phyloP scores from a whole-genome alignment of 2,888 invertebrate species.

The Rhynchonema sp. region DNA sequence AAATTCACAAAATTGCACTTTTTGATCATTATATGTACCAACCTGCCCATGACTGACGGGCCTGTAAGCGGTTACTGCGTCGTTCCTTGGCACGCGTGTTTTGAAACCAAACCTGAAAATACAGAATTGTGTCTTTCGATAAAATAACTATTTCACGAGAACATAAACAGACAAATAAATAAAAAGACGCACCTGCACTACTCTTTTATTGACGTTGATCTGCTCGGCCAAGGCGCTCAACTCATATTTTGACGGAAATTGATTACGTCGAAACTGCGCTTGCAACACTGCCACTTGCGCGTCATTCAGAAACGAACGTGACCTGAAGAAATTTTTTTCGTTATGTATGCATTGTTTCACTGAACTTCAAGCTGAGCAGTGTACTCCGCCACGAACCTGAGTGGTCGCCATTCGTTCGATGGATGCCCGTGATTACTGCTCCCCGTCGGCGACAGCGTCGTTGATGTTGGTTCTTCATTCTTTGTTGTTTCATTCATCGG shows the following conservation, averaged over 20 bases:
- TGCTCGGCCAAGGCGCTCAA: conserved; percentile 64
- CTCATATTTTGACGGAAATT: conserved; percentile 80
- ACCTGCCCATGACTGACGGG: not conserved
- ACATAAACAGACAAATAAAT: not conserved
- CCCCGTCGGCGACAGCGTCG: not conserved
- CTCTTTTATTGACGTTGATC: conserved; percentile 47
- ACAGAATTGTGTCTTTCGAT: conserved; percentile 36
- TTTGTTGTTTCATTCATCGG: too few species aligned
- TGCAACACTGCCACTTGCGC: conserved; percentile 73
- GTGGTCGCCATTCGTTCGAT: conserved; percentile 19
- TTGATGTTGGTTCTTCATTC: not conserved
- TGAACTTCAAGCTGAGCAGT: too few species aligned
- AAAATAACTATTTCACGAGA: not conserved
- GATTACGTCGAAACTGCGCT: conserved; percentile 68
- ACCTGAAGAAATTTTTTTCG: too few species aligned
- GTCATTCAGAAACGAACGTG: conserved; percentile 77
- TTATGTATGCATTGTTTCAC: too few species aligned
- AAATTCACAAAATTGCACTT: too few species aligned
- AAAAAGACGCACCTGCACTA: conserved; percentile 37
- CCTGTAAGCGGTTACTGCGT: conserved; percentile 2
- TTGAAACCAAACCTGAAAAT: conserved; percentile 97
- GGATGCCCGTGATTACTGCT: not conserved
- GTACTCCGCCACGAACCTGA: too few species aligned
- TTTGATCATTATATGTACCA: too few species aligned
- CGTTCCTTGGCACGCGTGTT: conserved; percentile 55